Conservation (phyloP, 2,113 vertebrate species). For the Thamnaconus septentrionalis region DNA sequence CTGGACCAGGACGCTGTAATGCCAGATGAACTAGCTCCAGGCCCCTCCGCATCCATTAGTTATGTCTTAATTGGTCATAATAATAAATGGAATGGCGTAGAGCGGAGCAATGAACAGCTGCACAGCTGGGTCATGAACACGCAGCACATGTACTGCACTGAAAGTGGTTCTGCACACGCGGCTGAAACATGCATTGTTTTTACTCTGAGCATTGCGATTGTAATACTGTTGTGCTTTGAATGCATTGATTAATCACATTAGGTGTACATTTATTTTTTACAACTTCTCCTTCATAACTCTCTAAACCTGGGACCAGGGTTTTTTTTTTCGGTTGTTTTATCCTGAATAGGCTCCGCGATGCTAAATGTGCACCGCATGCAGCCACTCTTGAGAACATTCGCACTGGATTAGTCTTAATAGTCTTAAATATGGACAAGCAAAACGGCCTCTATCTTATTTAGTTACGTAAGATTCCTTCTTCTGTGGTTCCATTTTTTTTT, state of each 20-base stretch:
- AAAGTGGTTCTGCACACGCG: conserved; percentile 29
- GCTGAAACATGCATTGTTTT: conserved; percentile 4
- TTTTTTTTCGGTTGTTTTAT: background rate
- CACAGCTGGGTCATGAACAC: conserved; percentile 13
- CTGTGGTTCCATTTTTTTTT: conserved; percentile 51
- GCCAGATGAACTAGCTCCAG: conserved; percentile 21
- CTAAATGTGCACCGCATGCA: background rate
- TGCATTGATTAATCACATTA: conserved; percentile 29
- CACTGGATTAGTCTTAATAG: conserved; percentile 46
- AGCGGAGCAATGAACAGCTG: conserved; percentile 9
- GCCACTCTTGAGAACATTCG: conserved; percentile 21
- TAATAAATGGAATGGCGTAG: conserved; percentile 14
- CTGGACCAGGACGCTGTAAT: too few species aligned
- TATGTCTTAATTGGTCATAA: conserved; percentile 17
- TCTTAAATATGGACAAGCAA: conserved; percentile 9
- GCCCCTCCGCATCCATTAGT: conserved; percentile 4
- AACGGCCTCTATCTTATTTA: conserved; percentile 14
- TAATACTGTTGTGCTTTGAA: conserved; percentile 26
- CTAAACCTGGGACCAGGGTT: conserved; percentile 37
- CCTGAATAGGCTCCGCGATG: conserved; percentile 2
- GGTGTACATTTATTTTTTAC: conserved; percentile 5
- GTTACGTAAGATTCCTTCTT: conserved; percentile 32
- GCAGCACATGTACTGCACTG: conserved; percentile 6
- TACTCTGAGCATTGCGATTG: conserved; percentile 25
- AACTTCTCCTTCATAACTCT: background rate